Percentiles rank a stretch among this genome's conserved stretches.
Evolutionary conservation across 2,888 invertebrate species (phyloP).

Genomic region (Agrotis ipsilon): DNA sequence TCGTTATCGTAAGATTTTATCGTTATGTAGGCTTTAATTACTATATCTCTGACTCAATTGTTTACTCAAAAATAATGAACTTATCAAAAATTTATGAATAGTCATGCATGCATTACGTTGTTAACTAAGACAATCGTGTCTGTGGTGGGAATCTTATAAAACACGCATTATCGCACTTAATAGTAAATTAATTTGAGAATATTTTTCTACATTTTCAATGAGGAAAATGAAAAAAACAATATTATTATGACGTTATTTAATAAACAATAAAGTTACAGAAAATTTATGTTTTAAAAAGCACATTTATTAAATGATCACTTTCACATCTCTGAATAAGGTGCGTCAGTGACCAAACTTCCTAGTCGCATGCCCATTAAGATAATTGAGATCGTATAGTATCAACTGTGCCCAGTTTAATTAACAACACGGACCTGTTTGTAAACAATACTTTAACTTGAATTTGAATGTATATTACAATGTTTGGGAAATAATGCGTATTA

Average conservation of each 20-base stretch:
- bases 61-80: not conserved
- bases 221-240: too few species aligned
- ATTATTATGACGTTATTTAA: too few species aligned
- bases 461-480: not conserved
- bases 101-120: not conserved
- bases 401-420: slow-evolving; percentile 12
- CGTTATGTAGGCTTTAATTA: not conserved
- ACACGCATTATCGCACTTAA: not conserved
- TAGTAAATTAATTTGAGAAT: too few species aligned
- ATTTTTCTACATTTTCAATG: too few species aligned
- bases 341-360: slow-evolving; percentile 26
- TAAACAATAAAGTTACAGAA: not conserved
- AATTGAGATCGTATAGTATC: slow-evolving; percentile 26
- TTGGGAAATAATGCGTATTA: not conserved
- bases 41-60: not conserved
- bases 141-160: not conserved
- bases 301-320: slow-evolving; percentile 4
- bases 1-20: not conserved
- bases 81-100: not conserved
- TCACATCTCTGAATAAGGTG: slow-evolving; percentile 6
- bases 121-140: not conserved
- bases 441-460: slow-evolving; percentile 18
- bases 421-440: slow-evolving; percentile 11
- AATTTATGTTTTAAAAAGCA: not conserved
- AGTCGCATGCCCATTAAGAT: slow-evolving; percentile 28